phyloP scores from a whole-genome alignment of 2,113 vertebrate genomes.

The Psettodes erumei region DNA sequence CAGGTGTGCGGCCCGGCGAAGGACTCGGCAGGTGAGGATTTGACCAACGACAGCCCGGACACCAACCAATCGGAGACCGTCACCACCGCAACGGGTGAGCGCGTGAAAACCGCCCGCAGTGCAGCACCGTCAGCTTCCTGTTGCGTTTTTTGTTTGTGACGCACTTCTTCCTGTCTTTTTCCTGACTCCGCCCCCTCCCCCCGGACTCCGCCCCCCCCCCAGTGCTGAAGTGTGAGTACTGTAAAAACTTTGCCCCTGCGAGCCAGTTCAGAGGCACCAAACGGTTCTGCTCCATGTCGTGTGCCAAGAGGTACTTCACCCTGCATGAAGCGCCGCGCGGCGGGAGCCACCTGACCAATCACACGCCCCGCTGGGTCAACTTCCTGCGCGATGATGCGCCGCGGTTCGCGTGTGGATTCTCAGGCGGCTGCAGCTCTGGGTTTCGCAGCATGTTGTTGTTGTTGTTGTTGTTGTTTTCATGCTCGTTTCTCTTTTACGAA shows the following conservation, averaged over 20 bases:
- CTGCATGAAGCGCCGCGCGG: constrained; percentile 48
- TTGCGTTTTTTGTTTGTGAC: not conserved
- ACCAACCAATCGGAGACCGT: constrained; percentile 70
- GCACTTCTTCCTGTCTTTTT: not conserved
- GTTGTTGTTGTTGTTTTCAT: constrained; percentile 5
- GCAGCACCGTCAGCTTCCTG: not conserved
- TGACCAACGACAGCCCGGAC: constrained; percentile 69
- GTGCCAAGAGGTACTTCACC: constrained; percentile 93
- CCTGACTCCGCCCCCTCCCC: not conserved
- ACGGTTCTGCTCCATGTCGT: constrained; percentile 96
- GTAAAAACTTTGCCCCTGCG: constrained; percentile 91
- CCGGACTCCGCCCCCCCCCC: constrained; percentile 24
- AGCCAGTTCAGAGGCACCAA: constrained; percentile 94
- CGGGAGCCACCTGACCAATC: constrained; percentile 12
- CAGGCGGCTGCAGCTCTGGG: constrained; percentile 29
- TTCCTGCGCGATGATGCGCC: no score
- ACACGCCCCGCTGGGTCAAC: not conserved
- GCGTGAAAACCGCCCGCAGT: no score
- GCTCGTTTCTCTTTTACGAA: not conserved
- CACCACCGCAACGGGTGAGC: constrained; percentile 77
- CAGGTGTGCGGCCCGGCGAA: constrained; percentile 83
- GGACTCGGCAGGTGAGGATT: constrained; percentile 74
- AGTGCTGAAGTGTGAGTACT: constrained; percentile 96
- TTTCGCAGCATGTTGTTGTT: constrained; percentile 46
- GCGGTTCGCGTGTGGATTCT: constrained; percentile 27